Evolutionary conservation across 2,888 invertebrate species (phyloP), one percentile per base, ranked within the genome.

Genomic region (Tachina fera): DNA sequence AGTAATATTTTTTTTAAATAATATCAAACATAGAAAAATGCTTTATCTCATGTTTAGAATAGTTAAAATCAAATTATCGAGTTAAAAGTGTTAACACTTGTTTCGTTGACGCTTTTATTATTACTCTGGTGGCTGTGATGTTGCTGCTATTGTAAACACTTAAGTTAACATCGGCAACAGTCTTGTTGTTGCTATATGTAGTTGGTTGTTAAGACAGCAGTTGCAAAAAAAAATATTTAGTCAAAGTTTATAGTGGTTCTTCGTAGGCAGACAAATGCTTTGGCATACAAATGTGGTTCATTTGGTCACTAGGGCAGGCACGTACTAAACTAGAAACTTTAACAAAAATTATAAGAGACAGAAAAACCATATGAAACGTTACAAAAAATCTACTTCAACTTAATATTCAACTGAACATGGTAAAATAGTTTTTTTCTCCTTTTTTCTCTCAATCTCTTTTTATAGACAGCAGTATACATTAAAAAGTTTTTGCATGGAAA

Each of bases 221-320:
- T 70, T 71, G 39, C 45, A 56, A 61, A 6, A 49, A 9, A 49
- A 51, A 58, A 41, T 60, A 60, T 78, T 77, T 68, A 76, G 70
- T 43, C 51, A 68, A 68, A 81, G 58, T 67, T 77, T 72, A 61
- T 49, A 51, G 47, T 75, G 65, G 58, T 78, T 49, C 75, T 68
- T 80, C 61, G 86, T 83, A 86, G 86, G 83, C 86, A 86, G 83
- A 67, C 83, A 86, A 83, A 76, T 86, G 83, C 71, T 86, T 82
- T 86, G 83, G 86, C 83, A 86, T 86, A 84, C 80, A 84, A 88
- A 88, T 87, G 80, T 88, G 87, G 88, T 88, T 88, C 88, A 88
- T 86, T 87, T 88, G 88, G 88, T 88, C 88, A 88, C 87, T 88
- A 86, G 88, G 87, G 83, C 87, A 88, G 86, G 86, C 86, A 86